Base-by-base conservation (phyloP, 2,113 vertebrate genomes). In the Alouatta palliata region DNA sequence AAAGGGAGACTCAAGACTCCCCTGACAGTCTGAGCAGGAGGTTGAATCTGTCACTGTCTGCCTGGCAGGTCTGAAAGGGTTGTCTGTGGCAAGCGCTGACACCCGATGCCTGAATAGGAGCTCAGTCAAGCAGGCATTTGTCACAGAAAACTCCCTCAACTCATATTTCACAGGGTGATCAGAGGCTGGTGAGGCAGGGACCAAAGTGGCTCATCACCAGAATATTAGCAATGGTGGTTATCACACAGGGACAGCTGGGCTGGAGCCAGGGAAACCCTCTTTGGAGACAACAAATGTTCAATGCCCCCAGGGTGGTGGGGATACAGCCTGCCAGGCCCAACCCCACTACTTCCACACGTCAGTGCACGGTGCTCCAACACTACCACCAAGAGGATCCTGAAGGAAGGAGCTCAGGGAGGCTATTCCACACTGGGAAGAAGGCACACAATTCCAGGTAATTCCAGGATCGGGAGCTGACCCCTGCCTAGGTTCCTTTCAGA, bases 41-140 rank as follows among this genome's bases (percentile, higher is more conserved):
- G 80, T 91, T 98, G 98, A 98, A 98, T 98, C 98, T 99, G 98
- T 98, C 98, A 92, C 95, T 98, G 98, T 97, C 98, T 98, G 97
- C 98, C 98, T 97, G 93, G 94, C 79, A 81, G 40, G 70, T 93
- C 96, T 98, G 95, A 97, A 98, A 97, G 89, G 97, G 98, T 97
- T 97, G 98, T 98, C 97, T 97, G 88, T 52, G 79, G 96, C 98
- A 98, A 98, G 96, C 98, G 97, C 97, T 98, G 98, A 99, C 95
- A 98, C 80, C 43, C 32, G 97, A 98, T 95, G 97, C 98, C 98
- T 99, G 97, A 98, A 99, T 98, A 81, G 95, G 92, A 87, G 87
- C 96, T 98, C 98, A 98, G 94, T 98, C 93, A 90, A 98, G 90
- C 17, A 30, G 77, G 56, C 92, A 94, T 96, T 98, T 98, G 97